These are phyloP conservation scores for Calosoma granatense DNA, from an alignment of 1,140 invertebrate species.

Conservation along the genomic window DNA sequence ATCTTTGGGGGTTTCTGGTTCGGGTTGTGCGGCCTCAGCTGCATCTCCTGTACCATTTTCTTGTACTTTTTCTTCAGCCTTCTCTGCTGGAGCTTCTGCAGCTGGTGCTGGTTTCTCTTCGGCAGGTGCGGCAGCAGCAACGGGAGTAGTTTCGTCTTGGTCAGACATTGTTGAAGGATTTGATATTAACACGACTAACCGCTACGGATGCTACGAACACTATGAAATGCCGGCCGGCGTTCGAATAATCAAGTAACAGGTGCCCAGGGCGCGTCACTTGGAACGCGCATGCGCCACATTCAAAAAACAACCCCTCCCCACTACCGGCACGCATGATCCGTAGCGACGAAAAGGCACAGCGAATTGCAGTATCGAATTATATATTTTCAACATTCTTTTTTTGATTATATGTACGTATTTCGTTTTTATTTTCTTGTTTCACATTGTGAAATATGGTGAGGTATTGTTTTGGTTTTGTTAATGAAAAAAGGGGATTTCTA, in stretches of 20 bases:
- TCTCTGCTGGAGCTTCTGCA: conserved; percentile 37
- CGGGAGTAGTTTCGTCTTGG: conserved; percentile 34
- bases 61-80: conserved; percentile 33
- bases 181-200: neutral
- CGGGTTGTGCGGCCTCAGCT: conserved; percentile 35
- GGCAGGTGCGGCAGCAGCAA: too few species aligned
- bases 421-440: too few species aligned
- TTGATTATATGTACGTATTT: too few species aligned
- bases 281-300: conserved; percentile 24
- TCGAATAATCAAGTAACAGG: conserved; percentile 32
- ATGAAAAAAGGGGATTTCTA: too few species aligned
- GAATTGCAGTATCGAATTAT: too few species aligned
- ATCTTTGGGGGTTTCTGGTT: conserved; percentile 55
- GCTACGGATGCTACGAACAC: conserved; percentile 10
- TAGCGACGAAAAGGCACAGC: too few species aligned
- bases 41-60: conserved; percentile 41
- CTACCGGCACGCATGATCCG: too few species aligned
- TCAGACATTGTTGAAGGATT: conserved; percentile 19
- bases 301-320: neutral
- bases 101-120: conserved; percentile 37
- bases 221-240: conserved; percentile 22
- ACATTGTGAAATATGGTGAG: too few species aligned
- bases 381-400: too few species aligned
- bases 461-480: too few species aligned
- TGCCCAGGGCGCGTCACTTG: conserved; percentile 20